Evolutionary conservation across 2,888 invertebrate species (phyloP).

Genomic region (Chesias legatella): DNA sequence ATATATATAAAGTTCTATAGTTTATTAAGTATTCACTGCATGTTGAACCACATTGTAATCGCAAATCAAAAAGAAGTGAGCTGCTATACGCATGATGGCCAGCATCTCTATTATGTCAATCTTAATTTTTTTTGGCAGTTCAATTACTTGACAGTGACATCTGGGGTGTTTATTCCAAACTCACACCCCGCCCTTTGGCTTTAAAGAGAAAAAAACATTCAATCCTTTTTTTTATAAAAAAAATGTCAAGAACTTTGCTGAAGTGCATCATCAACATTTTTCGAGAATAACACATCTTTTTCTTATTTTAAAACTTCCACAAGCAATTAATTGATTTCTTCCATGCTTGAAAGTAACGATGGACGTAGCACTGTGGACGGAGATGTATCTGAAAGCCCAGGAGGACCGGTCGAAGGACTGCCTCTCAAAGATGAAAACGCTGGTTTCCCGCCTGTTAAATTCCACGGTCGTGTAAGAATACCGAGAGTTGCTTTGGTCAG

Average conservation of each 20-base stretch:
- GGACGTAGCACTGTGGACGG: conserved; percentile 35
- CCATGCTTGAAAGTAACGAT: conserved; percentile 49
- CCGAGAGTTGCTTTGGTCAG: conserved; percentile 48
- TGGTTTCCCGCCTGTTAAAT: conserved; percentile 40
- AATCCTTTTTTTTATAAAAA: no score
- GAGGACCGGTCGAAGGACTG: conserved; percentile 23
- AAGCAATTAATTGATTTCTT: conserved; percentile 31
- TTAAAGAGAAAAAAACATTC: no score
- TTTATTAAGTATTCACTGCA: no score
- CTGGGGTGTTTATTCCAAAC: no score
- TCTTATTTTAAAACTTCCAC: conserved; percentile 48
- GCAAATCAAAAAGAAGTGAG: no score
- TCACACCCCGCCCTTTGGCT: no score
- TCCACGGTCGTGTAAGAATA: conserved; percentile 49
- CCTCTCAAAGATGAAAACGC: conserved; percentile 23
- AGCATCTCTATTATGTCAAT: no score
- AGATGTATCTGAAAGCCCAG: conserved; percentile 14
- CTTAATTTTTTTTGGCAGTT: no score
- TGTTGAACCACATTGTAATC: no score
- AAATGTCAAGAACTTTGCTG: not conserved
- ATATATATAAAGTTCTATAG: no score
- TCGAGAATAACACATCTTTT: conserved; percentile 35
- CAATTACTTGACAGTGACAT: no score
- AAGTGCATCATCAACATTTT: conserved; percentile 51
- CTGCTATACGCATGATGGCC: no score